Evolutionary conservation across 2,113 vertebrate genomes (phyloP).

Genomic region (Butastur rufipennis): DNA sequence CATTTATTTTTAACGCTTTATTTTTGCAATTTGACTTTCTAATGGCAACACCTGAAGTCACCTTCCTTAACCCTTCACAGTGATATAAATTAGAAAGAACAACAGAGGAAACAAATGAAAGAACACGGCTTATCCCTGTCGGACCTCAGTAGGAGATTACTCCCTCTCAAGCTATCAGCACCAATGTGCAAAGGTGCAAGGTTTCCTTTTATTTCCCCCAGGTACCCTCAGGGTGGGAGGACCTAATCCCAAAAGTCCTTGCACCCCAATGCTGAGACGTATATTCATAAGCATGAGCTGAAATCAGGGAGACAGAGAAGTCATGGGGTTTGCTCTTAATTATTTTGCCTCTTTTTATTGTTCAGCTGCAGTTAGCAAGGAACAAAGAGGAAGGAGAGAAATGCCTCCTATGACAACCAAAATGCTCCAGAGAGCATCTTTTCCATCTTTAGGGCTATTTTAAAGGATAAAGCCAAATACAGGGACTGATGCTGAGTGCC

Average conservation of each 20-base stretch:
- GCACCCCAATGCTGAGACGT: not conserved
- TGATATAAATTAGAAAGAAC: not conserved
- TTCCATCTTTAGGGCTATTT: not conserved
- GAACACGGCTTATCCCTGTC: not conserved
- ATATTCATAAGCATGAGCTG: not conserved
- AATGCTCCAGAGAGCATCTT: not conserved
- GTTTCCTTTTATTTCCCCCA: not conserved
- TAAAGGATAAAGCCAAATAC: not conserved
- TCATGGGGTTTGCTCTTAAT: not conserved
- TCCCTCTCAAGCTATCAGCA: not conserved
- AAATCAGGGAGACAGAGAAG: not conserved
- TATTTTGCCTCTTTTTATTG: not conserved
- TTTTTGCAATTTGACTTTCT: constrained; percentile 28
- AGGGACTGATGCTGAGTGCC: not conserved
- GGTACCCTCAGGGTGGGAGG: not conserved
- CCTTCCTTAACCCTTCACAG: constrained; percentile 27
- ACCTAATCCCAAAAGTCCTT: not conserved
- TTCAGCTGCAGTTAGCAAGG: not conserved
- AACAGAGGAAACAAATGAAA: not conserved
- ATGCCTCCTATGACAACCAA: not conserved
- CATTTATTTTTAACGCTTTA: constrained; percentile 40
- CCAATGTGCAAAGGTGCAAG: not conserved
- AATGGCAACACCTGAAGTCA: constrained; percentile 27
- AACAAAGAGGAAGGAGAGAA: not conserved
- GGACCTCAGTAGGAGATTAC: not conserved